Percentiles rank a stretch among this genome's conserved stretches.
phyloP scores from a whole-genome alignment of 2,113 vertebrate genomes.

The Colius striatus region DNA sequence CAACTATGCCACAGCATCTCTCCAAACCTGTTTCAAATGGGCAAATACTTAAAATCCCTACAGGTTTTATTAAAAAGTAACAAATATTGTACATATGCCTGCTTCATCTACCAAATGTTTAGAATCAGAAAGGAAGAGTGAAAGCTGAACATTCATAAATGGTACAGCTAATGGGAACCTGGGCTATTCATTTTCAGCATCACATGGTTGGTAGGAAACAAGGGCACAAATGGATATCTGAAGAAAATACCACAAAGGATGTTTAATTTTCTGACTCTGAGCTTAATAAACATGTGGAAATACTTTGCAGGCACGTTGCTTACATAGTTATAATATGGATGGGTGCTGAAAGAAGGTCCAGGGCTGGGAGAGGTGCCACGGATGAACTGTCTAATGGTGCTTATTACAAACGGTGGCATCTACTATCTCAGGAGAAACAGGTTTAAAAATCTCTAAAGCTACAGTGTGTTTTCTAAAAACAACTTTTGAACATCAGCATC shows the following conservation, averaged over 20 bases:
- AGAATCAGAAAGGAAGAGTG: not conserved
- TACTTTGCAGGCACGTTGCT: not conserved
- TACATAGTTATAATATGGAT: not conserved
- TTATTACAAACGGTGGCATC: not conserved
- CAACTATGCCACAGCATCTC: not conserved
- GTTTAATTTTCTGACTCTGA: not conserved
- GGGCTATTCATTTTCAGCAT: not conserved
- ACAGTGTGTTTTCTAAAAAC: not conserved
- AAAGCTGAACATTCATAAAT: not conserved
- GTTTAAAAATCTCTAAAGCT: not conserved
- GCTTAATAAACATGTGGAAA: not conserved
- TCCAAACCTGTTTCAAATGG: not conserved
- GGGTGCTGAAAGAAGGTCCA: not conserved
- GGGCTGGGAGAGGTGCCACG: not conserved
- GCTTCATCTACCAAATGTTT: not conserved
- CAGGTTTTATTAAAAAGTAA: not conserved
- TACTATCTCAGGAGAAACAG: not conserved
- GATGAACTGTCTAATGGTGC: not conserved
- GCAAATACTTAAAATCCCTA: not conserved
- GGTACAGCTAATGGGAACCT: not conserved
- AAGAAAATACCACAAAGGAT: not conserved
- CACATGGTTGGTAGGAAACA: not conserved
- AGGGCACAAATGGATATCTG: not conserved
- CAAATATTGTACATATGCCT: not conserved
- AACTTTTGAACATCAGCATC: not conserved